Evolutionary conservation across 2,113 vertebrate species (phyloP).

Genomic region (Tringa solitaria): DNA sequence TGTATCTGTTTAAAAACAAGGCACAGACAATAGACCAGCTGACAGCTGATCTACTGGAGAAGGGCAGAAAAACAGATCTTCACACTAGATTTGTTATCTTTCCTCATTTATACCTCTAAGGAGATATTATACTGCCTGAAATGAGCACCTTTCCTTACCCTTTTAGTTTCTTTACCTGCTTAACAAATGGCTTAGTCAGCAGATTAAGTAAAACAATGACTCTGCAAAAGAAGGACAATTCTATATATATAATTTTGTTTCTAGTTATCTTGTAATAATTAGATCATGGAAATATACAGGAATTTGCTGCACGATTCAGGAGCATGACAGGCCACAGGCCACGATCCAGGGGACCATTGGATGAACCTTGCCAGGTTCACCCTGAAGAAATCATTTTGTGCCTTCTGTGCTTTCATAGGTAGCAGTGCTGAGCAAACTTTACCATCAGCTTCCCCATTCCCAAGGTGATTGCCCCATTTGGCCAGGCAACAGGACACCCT

Average conservation of each 20-base stretch:
- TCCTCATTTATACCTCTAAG: neutral
- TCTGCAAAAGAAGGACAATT: neutral
- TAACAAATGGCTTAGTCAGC: neutral
- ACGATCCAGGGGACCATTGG: neutral
- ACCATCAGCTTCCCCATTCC: neutral
- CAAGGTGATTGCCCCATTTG: neutral
- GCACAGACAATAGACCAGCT: neutral
- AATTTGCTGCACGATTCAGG: neutral
- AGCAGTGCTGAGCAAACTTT: neutral
- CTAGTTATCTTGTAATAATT: neutral
- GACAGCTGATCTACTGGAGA: neutral
- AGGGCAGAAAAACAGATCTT: neutral
- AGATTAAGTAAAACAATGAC: neutral
- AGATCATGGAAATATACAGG: neutral
- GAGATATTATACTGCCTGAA: neutral
- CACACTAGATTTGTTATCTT: neutral
- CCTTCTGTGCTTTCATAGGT: neutral
- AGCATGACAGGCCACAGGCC: rapidly evolving
- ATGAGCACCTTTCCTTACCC: neutral
- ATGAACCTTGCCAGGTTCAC: neutral
- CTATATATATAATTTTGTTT: neutral
- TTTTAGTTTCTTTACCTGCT: neutral
- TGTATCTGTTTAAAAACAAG: neutral
- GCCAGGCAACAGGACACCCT: neutral
- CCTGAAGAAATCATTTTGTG: neutral